Evolutionary conservation across 2,888 invertebrate species (phyloP).

Genomic region (Bhutanitis thaidina): DNA sequence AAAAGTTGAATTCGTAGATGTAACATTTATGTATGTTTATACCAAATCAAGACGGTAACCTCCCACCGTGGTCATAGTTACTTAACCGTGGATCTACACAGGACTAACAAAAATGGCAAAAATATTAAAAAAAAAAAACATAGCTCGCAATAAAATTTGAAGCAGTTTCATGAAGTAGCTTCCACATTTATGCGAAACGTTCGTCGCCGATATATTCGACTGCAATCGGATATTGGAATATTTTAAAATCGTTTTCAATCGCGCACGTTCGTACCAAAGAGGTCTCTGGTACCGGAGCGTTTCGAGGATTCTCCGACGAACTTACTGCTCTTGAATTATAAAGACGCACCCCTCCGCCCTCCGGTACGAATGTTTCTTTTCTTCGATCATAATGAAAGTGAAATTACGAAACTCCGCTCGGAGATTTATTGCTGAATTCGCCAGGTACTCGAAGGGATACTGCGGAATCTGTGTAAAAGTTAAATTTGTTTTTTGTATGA

Average conservation of each 20-base stretch:
- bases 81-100: too few species aligned
- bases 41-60: too few species aligned
- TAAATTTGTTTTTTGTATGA: too few species aligned
- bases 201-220: slow-evolving; percentile 13
- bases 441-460: too few species aligned
- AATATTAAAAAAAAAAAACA: too few species aligned
- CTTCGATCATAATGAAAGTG: slow-evolving; percentile 3
- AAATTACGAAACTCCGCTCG: neutral
- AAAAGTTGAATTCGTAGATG: too few species aligned
- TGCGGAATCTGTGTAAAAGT: too few species aligned
- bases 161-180: slow-evolving; percentile 3
- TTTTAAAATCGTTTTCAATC: slow-evolving; percentile 40
- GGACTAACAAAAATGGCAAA: too few species aligned
- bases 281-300: neutral
- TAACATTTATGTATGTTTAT: too few species aligned
- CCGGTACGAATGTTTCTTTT: slow-evolving; percentile 1
- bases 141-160: slow-evolving; percentile 6
- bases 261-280: slow-evolving; percentile 12
- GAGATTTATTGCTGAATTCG: too few species aligned
- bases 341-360: neutral
- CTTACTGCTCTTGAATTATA: slow-evolving; percentile 16
- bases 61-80: too few species aligned
- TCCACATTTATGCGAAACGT: slow-evolving; percentile 12
- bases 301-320: neutral
- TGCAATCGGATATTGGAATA: slow-evolving; percentile 30